These are phyloP conservation scores for Lagenorhynchus albirostris DNA, from an alignment of 2,113 vertebrate species.

Conservation along the genomic window DNA sequence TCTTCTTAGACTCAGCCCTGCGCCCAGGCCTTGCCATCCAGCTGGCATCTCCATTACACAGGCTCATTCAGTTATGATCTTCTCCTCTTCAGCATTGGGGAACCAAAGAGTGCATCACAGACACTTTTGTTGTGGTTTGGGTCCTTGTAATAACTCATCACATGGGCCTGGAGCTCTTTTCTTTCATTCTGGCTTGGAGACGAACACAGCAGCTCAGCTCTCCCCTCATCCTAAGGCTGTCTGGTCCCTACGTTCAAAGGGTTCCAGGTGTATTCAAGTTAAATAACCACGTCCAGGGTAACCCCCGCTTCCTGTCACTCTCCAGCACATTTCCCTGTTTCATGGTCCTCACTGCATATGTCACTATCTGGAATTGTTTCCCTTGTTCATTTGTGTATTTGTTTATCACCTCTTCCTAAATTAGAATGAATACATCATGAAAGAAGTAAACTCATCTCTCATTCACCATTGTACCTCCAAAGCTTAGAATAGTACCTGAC, in stretches of 20 bases:
- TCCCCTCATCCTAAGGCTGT: background rate
- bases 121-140: background rate
- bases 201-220: background rate
- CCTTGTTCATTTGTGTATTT: background rate
- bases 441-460: background rate
- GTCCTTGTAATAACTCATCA: background rate
- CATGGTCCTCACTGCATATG: background rate
- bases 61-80: background rate
- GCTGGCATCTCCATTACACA: fast-evolving
- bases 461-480: background rate
- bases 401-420: background rate
- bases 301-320: background rate
- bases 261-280: background rate
- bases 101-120: background rate
- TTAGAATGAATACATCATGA: background rate
- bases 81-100: fast-evolving
- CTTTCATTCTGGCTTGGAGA: background rate
- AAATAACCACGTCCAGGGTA: background rate
- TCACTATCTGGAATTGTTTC: background rate
- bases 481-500: background rate
- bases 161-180: background rate
- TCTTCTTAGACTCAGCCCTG: too few relatives aligned
- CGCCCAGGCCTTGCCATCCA: background rate
- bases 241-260: background rate
- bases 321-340: background rate